Percentiles rank a stretch among this genome's conserved stretches.
Conservation (phyloP, 1,140 invertebrate species). For the Leptopilina boulardi region DNA sequence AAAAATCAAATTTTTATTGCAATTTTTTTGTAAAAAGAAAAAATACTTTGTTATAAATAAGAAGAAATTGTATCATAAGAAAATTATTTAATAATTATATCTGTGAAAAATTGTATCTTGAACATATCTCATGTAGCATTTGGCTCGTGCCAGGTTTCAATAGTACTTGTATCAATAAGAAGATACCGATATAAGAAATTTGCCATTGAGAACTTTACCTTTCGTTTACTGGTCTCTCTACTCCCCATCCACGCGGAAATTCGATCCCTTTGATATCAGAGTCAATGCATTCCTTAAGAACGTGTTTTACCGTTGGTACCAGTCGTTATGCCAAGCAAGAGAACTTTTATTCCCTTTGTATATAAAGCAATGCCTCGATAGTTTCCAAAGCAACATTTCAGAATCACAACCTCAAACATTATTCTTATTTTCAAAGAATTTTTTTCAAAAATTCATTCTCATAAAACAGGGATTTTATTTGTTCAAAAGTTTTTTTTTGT, state of each 20-base stretch:
- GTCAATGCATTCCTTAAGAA: slow-evolving; percentile 35
- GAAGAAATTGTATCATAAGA: no score
- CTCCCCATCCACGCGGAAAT: slow-evolving; percentile 39
- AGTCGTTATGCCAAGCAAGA: slow-evolving; percentile 11
- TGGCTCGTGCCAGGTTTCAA: not conserved
- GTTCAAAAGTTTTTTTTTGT: no score
- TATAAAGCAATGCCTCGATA: not conserved
- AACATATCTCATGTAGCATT: not conserved
- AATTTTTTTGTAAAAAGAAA: no score
- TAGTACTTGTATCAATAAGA: slow-evolving; percentile 6
- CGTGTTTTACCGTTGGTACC: slow-evolving; percentile 29
- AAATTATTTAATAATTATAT: no score
- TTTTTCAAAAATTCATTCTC: no score
- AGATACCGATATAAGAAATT: slow-evolving; percentile 26
- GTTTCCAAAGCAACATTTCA: not conserved
- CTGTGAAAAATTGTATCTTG: no score
- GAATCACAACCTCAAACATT: not conserved
- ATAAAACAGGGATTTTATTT: no score
- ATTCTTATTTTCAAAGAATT: not conserved
- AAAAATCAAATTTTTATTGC: not conserved
- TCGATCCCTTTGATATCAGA: slow-evolving; percentile 44
- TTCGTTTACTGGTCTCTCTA: slow-evolving; percentile 30
- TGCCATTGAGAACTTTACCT: slow-evolving; percentile 25
- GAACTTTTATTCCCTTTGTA: slow-evolving; percentile 26
- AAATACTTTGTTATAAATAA: no score